phyloP scores from a whole-genome alignment of 2,888 invertebrate genomes.

The Eupithecia subumbrata region DNA sequence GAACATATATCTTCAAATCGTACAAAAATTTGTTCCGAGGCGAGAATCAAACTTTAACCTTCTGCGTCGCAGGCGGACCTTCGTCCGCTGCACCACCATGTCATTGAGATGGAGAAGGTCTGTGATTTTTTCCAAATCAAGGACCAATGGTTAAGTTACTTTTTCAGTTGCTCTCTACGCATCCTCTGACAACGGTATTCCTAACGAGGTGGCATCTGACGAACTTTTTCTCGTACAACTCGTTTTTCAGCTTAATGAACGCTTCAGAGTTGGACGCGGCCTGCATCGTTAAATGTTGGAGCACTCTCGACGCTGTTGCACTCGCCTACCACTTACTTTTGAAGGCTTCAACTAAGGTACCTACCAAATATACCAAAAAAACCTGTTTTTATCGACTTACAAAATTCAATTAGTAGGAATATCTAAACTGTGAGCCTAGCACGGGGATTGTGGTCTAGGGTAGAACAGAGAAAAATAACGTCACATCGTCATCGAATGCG shows the following conservation, averaged over 20 bases:
- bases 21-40: too few species aligned
- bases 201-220: conserved; percentile 22
- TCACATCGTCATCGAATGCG: too few species aligned
- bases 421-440: too few species aligned
- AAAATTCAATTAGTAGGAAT: neutral
- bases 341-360: conserved; percentile 1
- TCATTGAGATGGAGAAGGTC: too few species aligned
- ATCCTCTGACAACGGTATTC: neutral
- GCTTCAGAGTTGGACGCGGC: conserved; percentile 47
- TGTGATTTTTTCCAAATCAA: neutral
- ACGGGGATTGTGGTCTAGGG: too few species aligned
- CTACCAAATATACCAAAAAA: neutral
- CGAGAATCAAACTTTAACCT: too few species aligned
- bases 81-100: too few species aligned
- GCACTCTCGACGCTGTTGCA: conserved; percentile 35
- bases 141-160: neutral
- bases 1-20: too few species aligned
- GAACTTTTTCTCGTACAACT: conserved; percentile 39
- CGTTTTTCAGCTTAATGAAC: conserved; percentile 51
- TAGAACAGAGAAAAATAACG: too few species aligned
- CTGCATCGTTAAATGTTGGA: conserved; percentile 58
- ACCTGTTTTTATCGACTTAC: neutral
- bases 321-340: conserved; percentile 16
- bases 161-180: neutral
- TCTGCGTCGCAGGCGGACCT: too few species aligned